Base-by-base conservation (phyloP, 2,888 invertebrate genomes). In the Periphyllus acericola region DNA sequence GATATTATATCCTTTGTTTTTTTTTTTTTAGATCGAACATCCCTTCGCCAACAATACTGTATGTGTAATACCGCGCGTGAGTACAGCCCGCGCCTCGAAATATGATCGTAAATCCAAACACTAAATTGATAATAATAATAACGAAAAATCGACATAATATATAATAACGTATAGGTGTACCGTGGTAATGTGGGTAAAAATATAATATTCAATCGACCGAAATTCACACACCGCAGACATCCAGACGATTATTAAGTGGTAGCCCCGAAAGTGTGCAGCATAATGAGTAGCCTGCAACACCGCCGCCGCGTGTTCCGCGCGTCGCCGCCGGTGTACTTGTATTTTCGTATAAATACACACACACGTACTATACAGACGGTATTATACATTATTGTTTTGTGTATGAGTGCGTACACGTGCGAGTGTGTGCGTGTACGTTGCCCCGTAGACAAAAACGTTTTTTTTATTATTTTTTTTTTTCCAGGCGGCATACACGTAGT, bases 231-330 rank as follows among this genome's bases (percentile, higher is more conserved):
- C 60, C 60, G 60, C 68, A 68, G 81, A 71, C 68, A 21, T n/a
- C 71, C 72, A 68, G 32, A 21, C 46, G 72, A 1, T 60, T 40
- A 83, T 83, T 83, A 83, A 83, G 29, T 83, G 74, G 83, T 75
- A 75, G 83, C 83, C 60, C 83, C 83, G 36, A 83, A 83, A 83
- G 55, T 74, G 74, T 74, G 75, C 60, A 32, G 40, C 46, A 84
- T 75, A 83, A 83, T 83, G 75, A 83, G 83, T 83, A 83, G 83
- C 40, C 74, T 25, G 74, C 40, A 60, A 75, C n/a, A 55, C 83
- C 72, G 60, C 60, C 60, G 60, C 60, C 60, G 60, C 60, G 60
- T 60, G 60, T 60, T 60, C 60, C 60, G 60, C 60, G 60, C 60
- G 83, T 29, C 46, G 81, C 75, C 82, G 46, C 82, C 84, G 29